Base-by-base conservation (phyloP, 2,113 vertebrate genomes). In the Hoplias malabaricus region DNA sequence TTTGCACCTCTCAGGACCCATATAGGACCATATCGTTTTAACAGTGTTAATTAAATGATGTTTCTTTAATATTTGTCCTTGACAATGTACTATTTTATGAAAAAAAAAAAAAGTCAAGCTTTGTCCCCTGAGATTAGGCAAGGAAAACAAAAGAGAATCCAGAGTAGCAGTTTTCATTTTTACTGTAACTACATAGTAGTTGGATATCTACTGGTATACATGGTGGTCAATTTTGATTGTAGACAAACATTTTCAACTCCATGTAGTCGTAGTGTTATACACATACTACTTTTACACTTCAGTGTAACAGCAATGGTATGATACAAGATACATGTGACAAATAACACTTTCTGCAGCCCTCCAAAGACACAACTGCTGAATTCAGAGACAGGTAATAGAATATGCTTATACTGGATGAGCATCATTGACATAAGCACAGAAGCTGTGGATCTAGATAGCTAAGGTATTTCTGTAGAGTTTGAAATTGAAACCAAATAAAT, bases 171-270 rank as follows among this genome's bases (percentile, higher is more conserved):
- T 34, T 56, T 75, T 86, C 78, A 86, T 85, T 89, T n/a, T 80
- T 86, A 89, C 84, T 88, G 80, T 87, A 93, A 92, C 92, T 93
- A 93, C 92, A 92, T 85, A 91, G 92, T 92, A 93, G 91, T 90
- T 91, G 83, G 75, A 89, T 85, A 87, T 83, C 88, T 90, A 76
- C 54, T 82, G 77, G 87, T 89, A 88, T 88, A 86, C 87, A 89
- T 88, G 84, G 53, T 77, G 65, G 81, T 81, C 82, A 69, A 73
- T 40, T 81, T 69, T 73, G 63, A 84, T 77, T 66, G 21, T 69
- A 53, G 69, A 69, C 66, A 75, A 71, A 83, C 74, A 77, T 59
- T 73, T 27, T 77, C 21, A 75, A 79, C 71, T 65, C 27, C 78
- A 78, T 65, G 56, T 40, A 69, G 73, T 67, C 70, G 73, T 83